Conservation (phyloP, 2,797 vertebrate genomes). For the Enteromius viviparus region DNA sequence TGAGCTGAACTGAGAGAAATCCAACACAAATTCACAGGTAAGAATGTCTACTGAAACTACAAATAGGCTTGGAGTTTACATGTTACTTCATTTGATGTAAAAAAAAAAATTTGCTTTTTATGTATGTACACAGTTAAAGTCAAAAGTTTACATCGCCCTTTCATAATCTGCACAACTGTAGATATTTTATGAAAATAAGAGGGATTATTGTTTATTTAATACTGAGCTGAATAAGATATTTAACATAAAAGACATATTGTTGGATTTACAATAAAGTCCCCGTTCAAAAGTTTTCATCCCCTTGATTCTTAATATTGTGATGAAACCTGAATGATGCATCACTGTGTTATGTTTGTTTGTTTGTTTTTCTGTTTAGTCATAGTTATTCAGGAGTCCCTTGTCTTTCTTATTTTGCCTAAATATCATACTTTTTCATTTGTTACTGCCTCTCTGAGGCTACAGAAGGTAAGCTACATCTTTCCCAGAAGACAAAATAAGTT, state of each 20-base stretch:
- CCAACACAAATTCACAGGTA: constrained; percentile 39
- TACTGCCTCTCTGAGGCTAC: too few relatives aligned
- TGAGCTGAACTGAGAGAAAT: constrained; percentile 23
- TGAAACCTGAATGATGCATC: neutral
- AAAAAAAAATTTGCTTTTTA: neutral
- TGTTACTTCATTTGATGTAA: neutral
- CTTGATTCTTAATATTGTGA: neutral
- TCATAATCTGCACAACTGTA: too few relatives aligned
- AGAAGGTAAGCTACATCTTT: too few relatives aligned
- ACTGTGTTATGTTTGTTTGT: neutral
- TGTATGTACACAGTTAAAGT: too few relatives aligned
- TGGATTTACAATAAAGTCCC: too few relatives aligned
- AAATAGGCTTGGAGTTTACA: neutral
- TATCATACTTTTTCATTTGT: too few relatives aligned
- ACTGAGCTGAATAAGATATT: neutral
- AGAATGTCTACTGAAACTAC: neutral
- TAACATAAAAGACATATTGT: neutral
- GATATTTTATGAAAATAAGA: too few relatives aligned
- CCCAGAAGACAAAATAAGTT: neutral
- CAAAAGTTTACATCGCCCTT: too few relatives aligned
- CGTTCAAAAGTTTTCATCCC: neutral
- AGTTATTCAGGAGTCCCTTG: neutral
- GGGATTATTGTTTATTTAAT: neutral
- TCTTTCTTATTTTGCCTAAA: too few relatives aligned
- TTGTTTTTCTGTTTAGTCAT: too few relatives aligned